Base-by-base conservation (phyloP, 2,113 vertebrate species). In the Boleophthalmus pectinirostris region DNA sequence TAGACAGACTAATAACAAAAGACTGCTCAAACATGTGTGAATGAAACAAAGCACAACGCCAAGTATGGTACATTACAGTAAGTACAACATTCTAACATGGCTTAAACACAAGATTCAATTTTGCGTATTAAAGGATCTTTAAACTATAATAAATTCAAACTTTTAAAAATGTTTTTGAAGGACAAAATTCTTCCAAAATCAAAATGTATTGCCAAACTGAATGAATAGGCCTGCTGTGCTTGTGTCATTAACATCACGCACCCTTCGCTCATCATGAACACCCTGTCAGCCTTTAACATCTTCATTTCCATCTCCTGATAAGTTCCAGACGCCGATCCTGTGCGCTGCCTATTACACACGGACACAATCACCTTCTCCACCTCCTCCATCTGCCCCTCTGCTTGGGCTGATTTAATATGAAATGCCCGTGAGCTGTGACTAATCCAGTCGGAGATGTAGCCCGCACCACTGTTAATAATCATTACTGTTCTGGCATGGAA, bases 311-410 rank as follows among this genome's bases (percentile, higher is more conserved):
- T 64, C 33, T 64, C 29, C 20, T 43, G 33, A 38, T 64, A 64
- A 38, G 35, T 11, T 43, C 29, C 61, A 5, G 33, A 20, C 7
- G 7, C 60, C 61, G 33, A 38, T 64, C 20, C 33, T 20, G 33
- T 21, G 33, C 38, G 33, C 18, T 16, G 24, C 61, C 61, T 10
- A 64, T 38, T 64, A 35, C 61, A 64, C 29, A 64, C 18, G 61
- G 33, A 64, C 33, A 64, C 33, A n/a, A 64, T 64, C 33, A 64
- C 61, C 61, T 64, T 64, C 61, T 64, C 25, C 33, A 64, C 61
- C 61, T 64, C 38, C 61, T 64, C 25, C 61, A n/a, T 20, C 33
- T 38, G 33, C 18, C 20, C 29, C 61, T 64, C 61, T 38, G 61
- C 61, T 64, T n/a, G 11, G 18, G 9, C 33, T 64, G 61, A 64